phyloP scores from a whole-genome alignment of 1,140 invertebrate genomes.

The Phymastichus coffea region DNA sequence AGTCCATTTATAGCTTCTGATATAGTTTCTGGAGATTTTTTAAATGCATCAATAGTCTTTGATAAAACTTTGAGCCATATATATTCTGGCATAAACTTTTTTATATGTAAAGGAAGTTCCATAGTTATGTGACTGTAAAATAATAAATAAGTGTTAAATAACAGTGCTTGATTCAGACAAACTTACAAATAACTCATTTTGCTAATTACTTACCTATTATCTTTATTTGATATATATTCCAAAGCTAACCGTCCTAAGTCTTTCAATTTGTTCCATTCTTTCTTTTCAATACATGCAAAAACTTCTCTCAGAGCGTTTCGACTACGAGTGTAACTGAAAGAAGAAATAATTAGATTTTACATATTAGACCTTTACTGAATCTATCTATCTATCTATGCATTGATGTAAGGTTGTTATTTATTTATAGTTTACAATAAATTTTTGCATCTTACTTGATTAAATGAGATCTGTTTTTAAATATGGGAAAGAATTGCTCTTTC shows the following conservation, averaged over 20 bases:
- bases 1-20: conserved; percentile 33
- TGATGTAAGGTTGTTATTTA: no score
- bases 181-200: no score
- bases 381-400: no score
- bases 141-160: conserved; percentile 3
- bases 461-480: conserved; percentile 42
- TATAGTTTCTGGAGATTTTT: conserved; percentile 39
- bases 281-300: conserved; percentile 30
- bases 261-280: conserved; percentile 38
- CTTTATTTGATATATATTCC: conserved; percentile 11
- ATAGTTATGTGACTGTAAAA: conserved; percentile 26
- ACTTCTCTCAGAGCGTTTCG: conserved; percentile 25
- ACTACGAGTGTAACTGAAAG: conserved; percentile 34
- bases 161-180: no score
- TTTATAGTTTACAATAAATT: no score
- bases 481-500: conserved; percentile 36
- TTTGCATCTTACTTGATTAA: conserved; percentile 34
- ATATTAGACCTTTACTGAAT: neutral
- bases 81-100: conserved; percentile 39
- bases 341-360: conserved; percentile 9
- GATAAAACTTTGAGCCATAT: conserved; percentile 46
- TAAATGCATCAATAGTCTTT: conserved; percentile 43
- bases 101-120: conserved; percentile 40
- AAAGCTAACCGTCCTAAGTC: conserved; percentile 30
- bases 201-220: neutral